Evolutionary conservation across 1,140 invertebrate species (phyloP).

Genomic region (Dinoponera quadriceps): DNA sequence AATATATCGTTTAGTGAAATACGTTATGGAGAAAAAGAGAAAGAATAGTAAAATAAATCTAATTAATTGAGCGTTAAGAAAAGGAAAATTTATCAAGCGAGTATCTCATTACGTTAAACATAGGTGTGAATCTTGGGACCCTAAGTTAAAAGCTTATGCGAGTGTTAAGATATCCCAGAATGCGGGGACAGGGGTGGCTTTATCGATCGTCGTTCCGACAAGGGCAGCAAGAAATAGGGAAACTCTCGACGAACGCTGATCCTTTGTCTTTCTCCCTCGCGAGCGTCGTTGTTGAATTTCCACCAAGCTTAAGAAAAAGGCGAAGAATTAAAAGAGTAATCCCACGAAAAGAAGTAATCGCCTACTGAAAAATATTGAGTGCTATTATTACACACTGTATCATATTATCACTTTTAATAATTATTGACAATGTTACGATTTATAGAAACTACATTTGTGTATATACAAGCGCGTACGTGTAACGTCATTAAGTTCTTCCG

Average conservation of each 20-base stretch:
- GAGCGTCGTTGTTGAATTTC: slow-evolving; percentile 11
- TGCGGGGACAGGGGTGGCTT: slow-evolving; percentile 64
- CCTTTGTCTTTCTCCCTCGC: slow-evolving; percentile 74
- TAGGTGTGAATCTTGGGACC: neutral
- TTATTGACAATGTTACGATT: slow-evolving; percentile 17
- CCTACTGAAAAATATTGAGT: neutral
- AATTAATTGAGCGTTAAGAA: neutral
- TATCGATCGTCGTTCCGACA: slow-evolving; percentile 80
- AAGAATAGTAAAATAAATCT: neutral
- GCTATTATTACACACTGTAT: slow-evolving; percentile 17
- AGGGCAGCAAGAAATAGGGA: slow-evolving; percentile 81
- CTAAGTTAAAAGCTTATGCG: slow-evolving; percentile 24
- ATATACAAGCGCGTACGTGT: neutral
- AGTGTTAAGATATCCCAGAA: slow-evolving; percentile 61
- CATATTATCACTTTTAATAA: slow-evolving; percentile 1
- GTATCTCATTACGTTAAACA: neutral
- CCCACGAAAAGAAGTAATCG: neutral
- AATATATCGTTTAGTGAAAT: neutral
- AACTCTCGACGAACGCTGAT: slow-evolving; percentile 75
- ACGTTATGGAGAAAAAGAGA: neutral
- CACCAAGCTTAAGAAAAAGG: neutral
- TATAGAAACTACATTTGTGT: neutral
- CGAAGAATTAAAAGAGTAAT: slow-evolving; percentile 44
- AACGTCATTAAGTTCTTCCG: neutral
- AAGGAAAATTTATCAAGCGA: slow-evolving; percentile 19